Conservation (phyloP, 2,113 vertebrate species). For the Crypturellus undulatus region DNA sequence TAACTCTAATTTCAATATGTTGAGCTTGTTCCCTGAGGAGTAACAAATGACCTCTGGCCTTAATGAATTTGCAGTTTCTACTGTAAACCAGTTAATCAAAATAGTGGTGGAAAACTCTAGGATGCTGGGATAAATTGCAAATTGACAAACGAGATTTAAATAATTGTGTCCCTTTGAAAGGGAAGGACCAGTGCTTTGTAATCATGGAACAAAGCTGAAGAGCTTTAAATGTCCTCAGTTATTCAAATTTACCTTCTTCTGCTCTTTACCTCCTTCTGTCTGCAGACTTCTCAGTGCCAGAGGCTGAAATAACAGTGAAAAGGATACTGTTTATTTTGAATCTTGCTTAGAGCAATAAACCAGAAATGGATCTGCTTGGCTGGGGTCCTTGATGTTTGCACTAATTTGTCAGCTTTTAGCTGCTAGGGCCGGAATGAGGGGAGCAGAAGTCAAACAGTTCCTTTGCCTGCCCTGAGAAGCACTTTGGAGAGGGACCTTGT, state of each 20-base stretch:
- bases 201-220: neutral
- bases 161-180: neutral
- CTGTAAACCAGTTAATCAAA: neutral
- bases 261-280: neutral
- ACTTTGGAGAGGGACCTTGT: too few relatives aligned
- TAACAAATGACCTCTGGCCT: neutral
- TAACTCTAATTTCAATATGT: neutral
- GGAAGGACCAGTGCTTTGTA: neutral
- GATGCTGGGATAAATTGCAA: neutral
- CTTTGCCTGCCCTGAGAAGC: neutral
- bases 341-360: neutral
- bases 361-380: neutral
- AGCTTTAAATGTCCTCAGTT: neutral
- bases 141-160: neutral
- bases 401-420: neutral
- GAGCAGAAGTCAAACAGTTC: neutral
- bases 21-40: neutral
- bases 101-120: neutral
- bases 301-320: neutral
- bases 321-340: neutral
- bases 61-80: neutral
- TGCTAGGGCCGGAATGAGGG: neutral
- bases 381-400: neutral
- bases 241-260: neutral
- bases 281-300: neutral